A percentile compares a stretch with the other conserved stretches of the same genome.
phyloP scores from a whole-genome alignment of 2,797 vertebrate species.

The Vipera latastei region DNA sequence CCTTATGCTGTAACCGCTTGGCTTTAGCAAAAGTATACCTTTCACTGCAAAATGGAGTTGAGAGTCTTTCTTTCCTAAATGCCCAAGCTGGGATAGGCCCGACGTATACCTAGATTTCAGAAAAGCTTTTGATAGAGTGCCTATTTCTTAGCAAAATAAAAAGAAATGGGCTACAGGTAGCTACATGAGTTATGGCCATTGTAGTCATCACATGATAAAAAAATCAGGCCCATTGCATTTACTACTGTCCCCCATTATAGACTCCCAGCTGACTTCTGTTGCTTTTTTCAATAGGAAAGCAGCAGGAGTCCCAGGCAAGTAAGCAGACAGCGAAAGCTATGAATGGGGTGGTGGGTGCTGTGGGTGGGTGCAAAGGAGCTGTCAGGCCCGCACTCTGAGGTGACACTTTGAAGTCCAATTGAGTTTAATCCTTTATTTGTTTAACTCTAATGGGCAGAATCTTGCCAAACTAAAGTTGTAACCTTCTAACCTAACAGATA shows the following conservation, averaged over 20 bases:
- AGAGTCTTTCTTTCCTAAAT: background rate
- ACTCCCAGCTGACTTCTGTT: background rate
- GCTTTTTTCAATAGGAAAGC: background rate
- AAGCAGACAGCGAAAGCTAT: background rate
- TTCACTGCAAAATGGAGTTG: too few relatives aligned
- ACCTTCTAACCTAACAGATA: background rate
- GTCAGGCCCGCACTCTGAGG: background rate
- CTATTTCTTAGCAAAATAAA: background rate
- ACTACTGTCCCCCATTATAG: background rate
- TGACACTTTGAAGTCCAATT: background rate
- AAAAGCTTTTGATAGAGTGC: background rate
- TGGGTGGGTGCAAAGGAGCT: background rate
- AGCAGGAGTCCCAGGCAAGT: background rate
- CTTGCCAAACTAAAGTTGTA: background rate
- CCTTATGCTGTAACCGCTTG: too few relatives aligned
- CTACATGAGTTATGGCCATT: background rate
- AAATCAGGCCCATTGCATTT: background rate
- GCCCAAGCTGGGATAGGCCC: background rate
- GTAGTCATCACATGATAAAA: background rate
- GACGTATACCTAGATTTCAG: background rate
- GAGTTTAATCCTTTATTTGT: background rate
- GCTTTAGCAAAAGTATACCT: too few relatives aligned
- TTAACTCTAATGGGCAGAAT: background rate
- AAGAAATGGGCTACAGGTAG: background rate
- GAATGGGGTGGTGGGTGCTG: background rate